phyloP scores from a whole-genome alignment of 2,113 vertebrate species.

The Lepisosteus oculatus region DNA sequence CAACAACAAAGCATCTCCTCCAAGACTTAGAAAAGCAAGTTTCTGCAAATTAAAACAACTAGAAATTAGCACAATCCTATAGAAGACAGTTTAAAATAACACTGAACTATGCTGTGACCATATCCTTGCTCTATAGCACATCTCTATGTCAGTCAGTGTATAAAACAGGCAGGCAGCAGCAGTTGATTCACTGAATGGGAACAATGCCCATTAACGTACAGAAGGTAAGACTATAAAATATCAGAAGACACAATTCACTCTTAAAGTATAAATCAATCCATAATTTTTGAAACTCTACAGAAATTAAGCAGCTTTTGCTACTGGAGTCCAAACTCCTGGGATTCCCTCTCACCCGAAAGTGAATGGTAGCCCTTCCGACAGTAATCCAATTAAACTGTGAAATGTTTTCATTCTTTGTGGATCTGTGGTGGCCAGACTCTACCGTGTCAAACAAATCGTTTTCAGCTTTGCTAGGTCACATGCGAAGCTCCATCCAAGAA shows the following conservation, averaged over 20 bases:
- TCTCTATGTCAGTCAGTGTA: background rate
- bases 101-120: background rate
- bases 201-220: background rate
- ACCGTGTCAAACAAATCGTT: constrained; percentile 5
- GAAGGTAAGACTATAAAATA: background rate
- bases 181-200: background rate
- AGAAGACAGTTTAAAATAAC: background rate
- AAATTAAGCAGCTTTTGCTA: background rate
- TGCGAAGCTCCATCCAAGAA: background rate
- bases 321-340: background rate
- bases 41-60: background rate
- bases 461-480: background rate
- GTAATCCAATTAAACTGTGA: constrained; percentile 39
- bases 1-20: background rate
- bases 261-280: no score
- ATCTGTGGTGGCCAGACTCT: background rate
- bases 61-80: background rate
- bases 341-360: background rate
- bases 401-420: constrained; percentile 26
- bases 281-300: background rate
- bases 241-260: no score
- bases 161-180: no score
- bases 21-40: background rate
- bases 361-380: constrained; percentile 13
- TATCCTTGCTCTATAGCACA: background rate